Base-by-base conservation (phyloP, 2,797 vertebrate genomes). In the Oceanodroma leucorhoa region DNA sequence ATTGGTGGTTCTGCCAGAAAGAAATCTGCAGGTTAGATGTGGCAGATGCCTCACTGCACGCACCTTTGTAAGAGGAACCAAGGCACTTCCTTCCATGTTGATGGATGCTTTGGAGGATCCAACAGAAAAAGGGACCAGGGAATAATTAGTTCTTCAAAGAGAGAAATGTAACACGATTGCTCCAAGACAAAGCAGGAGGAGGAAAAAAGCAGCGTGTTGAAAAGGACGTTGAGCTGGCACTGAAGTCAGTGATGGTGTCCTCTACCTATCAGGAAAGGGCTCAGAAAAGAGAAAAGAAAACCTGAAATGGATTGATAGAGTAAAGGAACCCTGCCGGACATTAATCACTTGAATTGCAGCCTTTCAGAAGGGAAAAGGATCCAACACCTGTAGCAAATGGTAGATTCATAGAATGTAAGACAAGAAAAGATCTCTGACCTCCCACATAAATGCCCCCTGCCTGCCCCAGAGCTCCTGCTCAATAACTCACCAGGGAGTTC, bases 341-440 rank as follows among this genome's bases (percentile, higher is more conserved):
- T 67, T 45, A 54, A 81, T 75, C 62, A 64, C 70, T 67, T 32
- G 34, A 48, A 84, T 77, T 11, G 23, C 23, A 61, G 50, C 57
- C 62, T 75, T 79, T 70, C 51, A 38, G 55, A 43, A 45, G 41
- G 67, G 30, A 82, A 86, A 86, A 61, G 66, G 51, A 83, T 90
- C 62, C 69, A 80, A 22, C 41, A 75, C 57, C 57, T 90, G 51
- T 55, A 90, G 78, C 67, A 80, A 92, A 83, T 36, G 67, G 57
- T 79, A 66, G 69, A 87, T 87, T 71, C 69, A 66, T 66, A 0
- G 32, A 70, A 75, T 29, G 32, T 71, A 87, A 89, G 72, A 66
- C 62, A 86, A 89, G 77, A 40, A 75, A 41, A 66, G 81, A 79
- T 79, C 91, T 45, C 81, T 86, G 91, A 91, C 81, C 62, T 90